Conservation (phyloP, 1,140 invertebrate species). For the Plectus sambesii region DNA sequence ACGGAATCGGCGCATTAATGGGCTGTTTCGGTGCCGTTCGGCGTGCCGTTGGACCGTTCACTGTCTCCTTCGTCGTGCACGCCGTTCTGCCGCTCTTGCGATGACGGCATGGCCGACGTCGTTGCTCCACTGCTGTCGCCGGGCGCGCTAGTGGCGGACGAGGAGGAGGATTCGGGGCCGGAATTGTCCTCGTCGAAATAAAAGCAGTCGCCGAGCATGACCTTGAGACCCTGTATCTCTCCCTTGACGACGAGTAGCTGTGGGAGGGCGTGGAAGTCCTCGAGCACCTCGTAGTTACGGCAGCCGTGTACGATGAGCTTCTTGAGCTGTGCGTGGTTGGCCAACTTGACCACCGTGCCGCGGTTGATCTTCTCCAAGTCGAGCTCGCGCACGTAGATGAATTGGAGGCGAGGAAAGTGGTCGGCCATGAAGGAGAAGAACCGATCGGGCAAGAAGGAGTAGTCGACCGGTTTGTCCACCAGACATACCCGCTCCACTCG, state of each 20-base stretch:
- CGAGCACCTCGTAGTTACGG: conserved; percentile 41
- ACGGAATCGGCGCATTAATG: too few species aligned
- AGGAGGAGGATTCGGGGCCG: too few species aligned
- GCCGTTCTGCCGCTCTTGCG: too few species aligned
- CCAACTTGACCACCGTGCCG: conserved; percentile 39
- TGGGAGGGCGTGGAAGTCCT: conserved; percentile 41
- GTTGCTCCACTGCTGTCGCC: too few species aligned
- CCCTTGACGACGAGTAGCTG: conserved; percentile 40
- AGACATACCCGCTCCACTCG: conserved; percentile 34
- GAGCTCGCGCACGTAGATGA: conserved; percentile 42
- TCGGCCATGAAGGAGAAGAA: conserved; percentile 41
- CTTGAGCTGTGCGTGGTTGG: conserved; percentile 33
- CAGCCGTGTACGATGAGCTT: conserved; percentile 44
- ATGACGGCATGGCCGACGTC: too few species aligned
- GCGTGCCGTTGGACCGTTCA: too few species aligned
- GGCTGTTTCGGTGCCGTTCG: too few species aligned
- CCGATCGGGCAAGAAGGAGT: conserved; percentile 39
- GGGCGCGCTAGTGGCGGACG: too few species aligned
- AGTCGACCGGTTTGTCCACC: conserved; percentile 41
- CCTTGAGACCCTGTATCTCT: conserved; percentile 39
- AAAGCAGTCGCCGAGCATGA: conserved; percentile 4
- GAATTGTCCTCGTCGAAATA: too few species aligned
- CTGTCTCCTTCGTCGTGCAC: too few species aligned
- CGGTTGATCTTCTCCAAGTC: conserved; percentile 43
- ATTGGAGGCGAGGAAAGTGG: conserved; percentile 36